These are phyloP conservation scores for Macquaria ambigua DNA, from an alignment of 2,113 vertebrate genomes.

Conservation along the genomic window DNA sequence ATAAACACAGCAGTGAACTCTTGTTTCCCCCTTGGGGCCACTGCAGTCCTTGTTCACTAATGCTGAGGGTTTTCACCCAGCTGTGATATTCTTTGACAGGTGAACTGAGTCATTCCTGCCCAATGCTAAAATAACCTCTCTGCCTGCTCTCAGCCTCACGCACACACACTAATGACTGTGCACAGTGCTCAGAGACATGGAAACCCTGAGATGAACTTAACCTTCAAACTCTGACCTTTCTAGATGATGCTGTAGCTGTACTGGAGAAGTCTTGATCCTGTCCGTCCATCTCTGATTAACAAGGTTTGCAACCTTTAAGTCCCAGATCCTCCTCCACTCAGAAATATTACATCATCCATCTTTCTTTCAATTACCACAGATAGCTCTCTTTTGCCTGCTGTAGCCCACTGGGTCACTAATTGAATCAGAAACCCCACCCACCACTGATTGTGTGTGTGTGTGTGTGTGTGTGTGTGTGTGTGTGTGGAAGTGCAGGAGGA, in stretches of 20 bases:
- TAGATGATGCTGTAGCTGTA: neutral
- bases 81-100: conserved; percentile 48
- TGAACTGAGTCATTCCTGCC: conserved; percentile 58
- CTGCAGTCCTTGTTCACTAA: neutral
- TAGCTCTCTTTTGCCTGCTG: conserved; percentile 3
- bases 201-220: neutral
- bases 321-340: neutral
- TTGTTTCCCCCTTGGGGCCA: neutral
- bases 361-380: conserved; percentile 7
- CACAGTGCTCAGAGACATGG: neutral
- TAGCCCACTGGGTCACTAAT: neutral
- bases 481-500: neutral
- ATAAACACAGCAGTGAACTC: neutral
- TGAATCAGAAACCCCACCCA: conserved; percentile 24
- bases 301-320: neutral
- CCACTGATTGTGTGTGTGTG: neutral
- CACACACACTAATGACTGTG: neutral
- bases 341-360: conserved; percentile 26
- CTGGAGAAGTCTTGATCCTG: neutral
- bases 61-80: conserved; percentile 14
- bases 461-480: neutral
- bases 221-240: neutral
- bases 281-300: conserved; percentile 32
- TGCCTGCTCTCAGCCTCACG: neutral
- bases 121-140: conserved; percentile 26